A percentile compares a stretch with the other conserved stretches of the same genome.
Evolutionary conservation across 2,797 vertebrate genomes (phyloP).

Genomic region (Argya squamiceps): DNA sequence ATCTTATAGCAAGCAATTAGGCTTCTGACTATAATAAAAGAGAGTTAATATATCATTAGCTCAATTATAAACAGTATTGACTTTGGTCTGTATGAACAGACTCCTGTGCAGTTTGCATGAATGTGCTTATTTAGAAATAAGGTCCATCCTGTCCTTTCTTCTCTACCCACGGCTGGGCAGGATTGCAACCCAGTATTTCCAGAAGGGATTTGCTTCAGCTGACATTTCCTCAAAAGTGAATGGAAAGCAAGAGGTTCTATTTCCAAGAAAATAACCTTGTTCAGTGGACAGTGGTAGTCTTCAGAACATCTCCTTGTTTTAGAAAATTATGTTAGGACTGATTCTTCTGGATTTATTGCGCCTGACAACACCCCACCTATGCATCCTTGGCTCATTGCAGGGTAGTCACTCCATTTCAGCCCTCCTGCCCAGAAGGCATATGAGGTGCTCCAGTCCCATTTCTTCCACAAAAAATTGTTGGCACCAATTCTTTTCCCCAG

Average conservation of each 20-base stretch:
- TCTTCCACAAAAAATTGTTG: not conserved
- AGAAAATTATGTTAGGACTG: not conserved
- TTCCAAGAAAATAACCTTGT: not conserved
- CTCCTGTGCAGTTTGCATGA: not conserved
- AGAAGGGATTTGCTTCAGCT: not conserved
- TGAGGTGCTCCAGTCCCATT: not conserved
- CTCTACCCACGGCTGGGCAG: not conserved
- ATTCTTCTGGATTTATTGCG: not conserved
- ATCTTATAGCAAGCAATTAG: slow-evolving; percentile 13
- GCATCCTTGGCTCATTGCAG: not conserved
- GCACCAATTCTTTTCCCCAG: not conserved
- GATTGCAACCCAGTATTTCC: not conserved
- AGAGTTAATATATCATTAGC: not conserved
- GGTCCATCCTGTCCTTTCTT: not conserved
- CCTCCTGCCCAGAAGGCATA: not conserved
- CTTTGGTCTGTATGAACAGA: not conserved
- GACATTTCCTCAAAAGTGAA: not conserved
- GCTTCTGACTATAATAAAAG: not conserved
- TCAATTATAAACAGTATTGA: not conserved
- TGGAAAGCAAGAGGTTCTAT: not conserved
- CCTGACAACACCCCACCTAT: not conserved
- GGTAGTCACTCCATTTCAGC: not conserved
- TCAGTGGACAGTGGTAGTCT: rapidly evolving
- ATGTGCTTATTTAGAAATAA: not conserved
- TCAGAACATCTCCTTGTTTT: not conserved